phyloP scores from a whole-genome alignment of 2,113 vertebrate species.

The Tragelaphus imberbis region DNA sequence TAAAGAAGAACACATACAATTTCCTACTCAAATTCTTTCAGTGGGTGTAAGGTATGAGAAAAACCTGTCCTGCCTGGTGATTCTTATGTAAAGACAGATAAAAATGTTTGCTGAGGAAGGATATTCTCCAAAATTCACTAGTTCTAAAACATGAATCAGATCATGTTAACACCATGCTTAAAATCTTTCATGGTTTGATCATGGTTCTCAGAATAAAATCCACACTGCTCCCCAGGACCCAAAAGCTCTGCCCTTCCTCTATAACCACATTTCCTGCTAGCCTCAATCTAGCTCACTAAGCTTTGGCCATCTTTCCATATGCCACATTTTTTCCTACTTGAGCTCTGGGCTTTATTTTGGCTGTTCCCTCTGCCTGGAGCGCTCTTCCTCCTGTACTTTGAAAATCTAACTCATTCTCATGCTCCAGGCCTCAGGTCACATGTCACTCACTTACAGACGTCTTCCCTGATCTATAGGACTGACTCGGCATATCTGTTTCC shows the following conservation, averaged over 20 bases:
- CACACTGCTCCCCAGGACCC: background rate
- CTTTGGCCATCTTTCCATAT: background rate
- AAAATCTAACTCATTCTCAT: background rate
- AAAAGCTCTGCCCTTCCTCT: background rate
- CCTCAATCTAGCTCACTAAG: background rate
- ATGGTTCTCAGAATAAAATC: background rate
- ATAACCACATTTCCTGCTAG: background rate
- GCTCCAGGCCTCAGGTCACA: background rate
- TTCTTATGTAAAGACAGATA: background rate
- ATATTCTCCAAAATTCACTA: background rate
- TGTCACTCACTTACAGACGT: background rate
- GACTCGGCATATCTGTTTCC: background rate
- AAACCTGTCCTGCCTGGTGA: background rate
- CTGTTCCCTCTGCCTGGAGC: background rate
- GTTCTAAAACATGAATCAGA: background rate
- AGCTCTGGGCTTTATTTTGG: background rate
- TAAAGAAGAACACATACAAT: background rate
- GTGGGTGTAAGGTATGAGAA: background rate
- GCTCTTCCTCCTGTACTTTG: background rate
- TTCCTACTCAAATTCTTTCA: background rate
- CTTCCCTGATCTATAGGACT: background rate
- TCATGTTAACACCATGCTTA: background rate
- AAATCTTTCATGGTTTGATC: background rate
- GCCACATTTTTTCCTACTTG: background rate
- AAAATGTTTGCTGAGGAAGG: background rate